These are phyloP conservation scores for Mimumesa dahlbomi DNA, from an alignment of 2,888 invertebrate species.

Conservation along the genomic window DNA sequence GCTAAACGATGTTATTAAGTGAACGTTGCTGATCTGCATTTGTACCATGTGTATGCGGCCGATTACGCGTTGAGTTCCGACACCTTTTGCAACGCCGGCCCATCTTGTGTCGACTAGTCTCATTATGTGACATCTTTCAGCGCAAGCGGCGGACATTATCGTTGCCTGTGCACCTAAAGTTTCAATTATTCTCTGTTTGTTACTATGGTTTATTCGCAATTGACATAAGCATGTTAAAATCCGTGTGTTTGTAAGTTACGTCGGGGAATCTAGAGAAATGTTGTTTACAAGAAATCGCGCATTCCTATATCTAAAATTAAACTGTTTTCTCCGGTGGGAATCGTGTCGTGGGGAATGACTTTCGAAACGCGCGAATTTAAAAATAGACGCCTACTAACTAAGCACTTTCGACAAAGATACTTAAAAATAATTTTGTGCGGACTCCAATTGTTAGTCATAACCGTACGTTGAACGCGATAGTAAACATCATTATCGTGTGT, in stretches of 20 bases:
- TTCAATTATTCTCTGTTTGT: not conserved
- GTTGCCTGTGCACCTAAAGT: conserved; percentile 94
- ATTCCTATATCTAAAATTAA: conserved; percentile 61
- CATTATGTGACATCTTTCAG: conserved; percentile 96
- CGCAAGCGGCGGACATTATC: conserved; percentile 98
- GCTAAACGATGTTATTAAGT: conserved; percentile 97
- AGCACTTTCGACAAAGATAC: conserved; percentile 23
- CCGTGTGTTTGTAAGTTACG: too few relatives aligned
- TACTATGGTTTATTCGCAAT: not conserved
- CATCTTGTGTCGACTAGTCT: conserved; percentile 94
- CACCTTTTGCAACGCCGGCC: conserved; percentile 98
- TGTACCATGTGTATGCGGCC: conserved; percentile 98
- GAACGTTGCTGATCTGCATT: conserved; percentile 96
- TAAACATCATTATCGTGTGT: too few relatives aligned
- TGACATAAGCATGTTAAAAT: too few relatives aligned
- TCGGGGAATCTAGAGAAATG: not conserved
- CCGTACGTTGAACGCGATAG: too few relatives aligned
- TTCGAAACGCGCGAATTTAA: conserved; percentile 52
- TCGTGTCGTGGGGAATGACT: conserved; percentile 35
- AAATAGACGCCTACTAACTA: conserved; percentile 51
- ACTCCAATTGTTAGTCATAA: too few relatives aligned
- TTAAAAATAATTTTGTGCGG: conserved; percentile 47
- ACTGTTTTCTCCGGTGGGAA: conserved; percentile 37
- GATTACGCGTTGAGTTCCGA: conserved; percentile 97
- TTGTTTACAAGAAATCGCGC: not conserved